phyloP scores from a whole-genome alignment of 2,797 vertebrate genomes.

The Adrianichthys oophorus region DNA sequence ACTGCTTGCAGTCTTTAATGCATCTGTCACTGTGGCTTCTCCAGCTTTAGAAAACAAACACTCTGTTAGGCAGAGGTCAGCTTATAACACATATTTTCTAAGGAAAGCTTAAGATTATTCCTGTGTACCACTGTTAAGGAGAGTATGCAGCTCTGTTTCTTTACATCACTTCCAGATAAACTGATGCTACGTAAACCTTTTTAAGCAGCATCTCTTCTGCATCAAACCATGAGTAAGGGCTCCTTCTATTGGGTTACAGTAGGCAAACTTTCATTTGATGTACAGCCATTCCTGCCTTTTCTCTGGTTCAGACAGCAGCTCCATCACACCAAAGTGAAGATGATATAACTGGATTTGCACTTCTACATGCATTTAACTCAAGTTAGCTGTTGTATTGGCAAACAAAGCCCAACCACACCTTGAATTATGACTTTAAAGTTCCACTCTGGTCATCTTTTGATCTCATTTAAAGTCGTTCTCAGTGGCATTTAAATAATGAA shows the following conservation, averaged over 20 bases:
- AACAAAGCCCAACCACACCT: too few relatives aligned
- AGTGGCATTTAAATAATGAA: too few relatives aligned
- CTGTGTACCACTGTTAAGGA: background rate
- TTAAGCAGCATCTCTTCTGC: background rate
- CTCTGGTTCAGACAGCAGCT: slow-evolving; percentile 10
- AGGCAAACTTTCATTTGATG: slow-evolving; percentile 14
- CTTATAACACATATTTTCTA: background rate
- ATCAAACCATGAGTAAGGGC: slow-evolving; percentile 15
- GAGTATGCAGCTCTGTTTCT: background rate
- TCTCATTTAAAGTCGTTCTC: too few relatives aligned
- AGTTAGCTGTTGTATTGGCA: too few relatives aligned
- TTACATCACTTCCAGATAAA: slow-evolving; percentile 7
- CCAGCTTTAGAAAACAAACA: slow-evolving; percentile 18
- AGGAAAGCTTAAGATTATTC: background rate
- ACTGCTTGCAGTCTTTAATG: slow-evolving; percentile 27
- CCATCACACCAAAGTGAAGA: slow-evolving; percentile 22
- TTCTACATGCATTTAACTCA: too few relatives aligned
- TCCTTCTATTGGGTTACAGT: slow-evolving; percentile 17
- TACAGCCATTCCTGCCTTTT: slow-evolving; percentile 27
- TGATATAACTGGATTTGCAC: background rate
- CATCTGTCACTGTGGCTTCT: slow-evolving; percentile 14
- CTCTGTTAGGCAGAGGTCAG: slow-evolving; percentile 11
- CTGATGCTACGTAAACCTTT: slow-evolving; percentile 6
- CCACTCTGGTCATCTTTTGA: too few relatives aligned
- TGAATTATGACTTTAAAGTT: too few relatives aligned